Base-by-base conservation (phyloP, 2,888 invertebrate species). In the Drosophila picticornis region DNA sequence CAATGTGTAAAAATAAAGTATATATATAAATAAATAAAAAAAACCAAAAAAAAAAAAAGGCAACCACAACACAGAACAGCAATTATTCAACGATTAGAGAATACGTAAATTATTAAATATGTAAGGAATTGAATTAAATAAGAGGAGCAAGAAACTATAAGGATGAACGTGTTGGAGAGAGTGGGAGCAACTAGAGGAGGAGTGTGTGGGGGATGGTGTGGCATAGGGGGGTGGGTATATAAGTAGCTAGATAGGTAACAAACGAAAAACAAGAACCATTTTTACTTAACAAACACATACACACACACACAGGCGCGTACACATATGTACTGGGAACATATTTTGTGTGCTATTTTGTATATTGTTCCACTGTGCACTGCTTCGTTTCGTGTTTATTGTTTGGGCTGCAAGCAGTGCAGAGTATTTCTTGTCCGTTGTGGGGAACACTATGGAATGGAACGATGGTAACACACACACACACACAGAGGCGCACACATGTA, bases 1-100 rank as follows among this genome's bases (percentile, higher is more conserved):
- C 93, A 93, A 93, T 93, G 93, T 93, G 93, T 93, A 93, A 93
- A 93, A 83, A 64, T 71, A 84, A 91, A 90, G 90, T 89, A 71
- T 82, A 82, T 53, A 67, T 72, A 59, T 40, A 79, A 68, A 66
- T 29, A 53, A 5, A 16, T 36, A 72, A 61, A 75, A 51, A 48
- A 61, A 34, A n/a, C n/a, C n/a, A n/a, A 25, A 40, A 46, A 56
- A 2, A 16, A 16, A 58, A 59, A 46, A 59, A 58, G 67, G 66
- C 13, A 46, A 29, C 51, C 40, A 66, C n/a, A 64, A 56, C 16
- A 38, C 75, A 70, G 68, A 69, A 76, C 50, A 67, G 65, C 50
- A 74, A 71, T 62, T 63, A 52, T 57, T 46, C 36, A 79, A 80
- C 59, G 68, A 77, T 29, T 73, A 72, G 61, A 32, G 32, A 68